phyloP scores from a whole-genome alignment of 64 coral and sea anemone genomes.

The Catalaphyllia jardinei region DNA sequence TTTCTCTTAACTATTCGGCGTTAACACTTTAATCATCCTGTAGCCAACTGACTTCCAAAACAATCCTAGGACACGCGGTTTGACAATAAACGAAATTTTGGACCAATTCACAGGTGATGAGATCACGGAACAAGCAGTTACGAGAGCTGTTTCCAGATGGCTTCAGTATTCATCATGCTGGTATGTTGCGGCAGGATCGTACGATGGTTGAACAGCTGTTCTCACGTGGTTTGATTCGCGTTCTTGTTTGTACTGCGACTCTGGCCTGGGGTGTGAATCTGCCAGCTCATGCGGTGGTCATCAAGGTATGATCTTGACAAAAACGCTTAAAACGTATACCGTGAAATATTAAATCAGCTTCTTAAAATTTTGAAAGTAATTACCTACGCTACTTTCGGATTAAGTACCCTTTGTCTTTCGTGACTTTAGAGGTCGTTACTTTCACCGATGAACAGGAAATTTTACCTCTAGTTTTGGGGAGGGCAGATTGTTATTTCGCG shows the following conservation, averaged over 20 bases:
- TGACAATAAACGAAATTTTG: background rate
- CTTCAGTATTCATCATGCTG: slow-evolving; percentile 90
- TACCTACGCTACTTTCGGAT: no score
- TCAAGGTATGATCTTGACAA: slow-evolving; percentile 60
- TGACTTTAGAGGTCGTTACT: no score
- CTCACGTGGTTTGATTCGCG: slow-evolving; percentile 83
- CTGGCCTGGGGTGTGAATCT: slow-evolving; percentile 98
- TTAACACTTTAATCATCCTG: no score
- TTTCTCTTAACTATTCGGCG: no score
- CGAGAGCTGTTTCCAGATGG: slow-evolving; percentile 93
- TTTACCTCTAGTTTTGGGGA: no score
- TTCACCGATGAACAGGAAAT: no score
- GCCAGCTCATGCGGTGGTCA: slow-evolving; percentile 95
- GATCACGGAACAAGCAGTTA: slow-evolving; percentile 85
- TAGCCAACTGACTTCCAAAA: no score
- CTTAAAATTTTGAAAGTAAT: no score
- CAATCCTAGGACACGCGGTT: no score
- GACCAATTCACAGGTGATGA: slow-evolving; percentile 68
- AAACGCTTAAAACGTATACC: background rate
- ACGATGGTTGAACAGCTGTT: slow-evolving; percentile 92
- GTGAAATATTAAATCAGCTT: no score
- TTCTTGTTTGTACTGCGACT: slow-evolving; percentile 96
- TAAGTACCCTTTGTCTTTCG: no score
- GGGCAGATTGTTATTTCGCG: no score
- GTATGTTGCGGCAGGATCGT: slow-evolving; percentile 91